Percentiles rank a stretch among this genome's conserved stretches.
These are phyloP conservation scores for Ridgeia piscesae DNA, from an alignment of 1,140 invertebrate genomes.

Conservation along the genomic window DNA sequence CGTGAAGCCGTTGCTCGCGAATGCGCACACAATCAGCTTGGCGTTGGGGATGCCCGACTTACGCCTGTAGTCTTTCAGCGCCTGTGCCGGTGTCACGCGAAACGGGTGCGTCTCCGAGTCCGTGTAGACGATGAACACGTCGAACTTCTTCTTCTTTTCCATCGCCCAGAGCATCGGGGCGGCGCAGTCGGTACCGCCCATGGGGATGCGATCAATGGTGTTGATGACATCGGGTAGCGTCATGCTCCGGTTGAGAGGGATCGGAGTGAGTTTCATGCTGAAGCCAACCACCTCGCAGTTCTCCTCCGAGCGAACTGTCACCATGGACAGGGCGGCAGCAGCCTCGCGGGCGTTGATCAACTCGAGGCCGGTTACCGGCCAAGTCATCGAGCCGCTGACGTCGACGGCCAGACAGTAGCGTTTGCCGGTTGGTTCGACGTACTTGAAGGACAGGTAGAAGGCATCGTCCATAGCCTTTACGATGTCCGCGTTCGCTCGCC, in stretches of 20 bases:
- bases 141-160: conserved; percentile 56
- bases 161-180: conserved; percentile 66
- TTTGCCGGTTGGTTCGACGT: conserved; percentile 61
- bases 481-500: conserved; percentile 45
- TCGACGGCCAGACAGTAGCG: conserved; percentile 66
- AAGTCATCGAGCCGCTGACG: conserved; percentile 60
- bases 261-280: conserved; percentile 17
- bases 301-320: conserved; percentile 34
- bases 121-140: conserved; percentile 51
- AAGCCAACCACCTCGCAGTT: conserved; percentile 45
- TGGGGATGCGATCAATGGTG: neutral
- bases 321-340: conserved; percentile 57
- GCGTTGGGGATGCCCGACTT: conserved; percentile 47
- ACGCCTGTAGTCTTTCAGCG: conserved; percentile 42
- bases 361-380: conserved; percentile 55
- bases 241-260: conserved; percentile 23
- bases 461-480: conserved; percentile 50
- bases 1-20: conserved; percentile 58
- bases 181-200: conserved; percentile 48
- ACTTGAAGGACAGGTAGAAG: conserved; percentile 37
- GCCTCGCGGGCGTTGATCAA: conserved; percentile 61
- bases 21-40: conserved; percentile 63
- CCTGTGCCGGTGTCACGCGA: conserved; percentile 39
- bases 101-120: conserved; percentile 47
- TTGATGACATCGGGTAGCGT: conserved; percentile 28